These are phyloP conservation scores for Saguinus imperator DNA, from an alignment of 2,113 vertebrate genomes.

Conservation along the genomic window DNA sequence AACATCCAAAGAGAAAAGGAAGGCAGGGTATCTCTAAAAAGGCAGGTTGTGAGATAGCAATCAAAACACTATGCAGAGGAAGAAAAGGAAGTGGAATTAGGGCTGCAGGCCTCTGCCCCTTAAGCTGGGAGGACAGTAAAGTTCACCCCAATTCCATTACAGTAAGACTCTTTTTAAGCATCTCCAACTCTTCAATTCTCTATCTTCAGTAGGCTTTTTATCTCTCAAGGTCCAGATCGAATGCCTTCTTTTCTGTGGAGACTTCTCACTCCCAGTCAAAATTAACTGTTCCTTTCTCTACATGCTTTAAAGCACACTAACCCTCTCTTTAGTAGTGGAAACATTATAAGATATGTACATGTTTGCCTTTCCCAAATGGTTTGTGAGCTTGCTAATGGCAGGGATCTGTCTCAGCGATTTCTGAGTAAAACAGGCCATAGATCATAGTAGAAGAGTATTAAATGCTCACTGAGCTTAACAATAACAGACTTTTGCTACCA, in stretches of 20 bases:
- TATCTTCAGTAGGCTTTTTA: slow-evolving; percentile 62
- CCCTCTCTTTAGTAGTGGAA: not conserved
- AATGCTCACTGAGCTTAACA: not conserved
- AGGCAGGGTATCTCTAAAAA: not conserved
- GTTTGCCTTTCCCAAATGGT: not conserved
- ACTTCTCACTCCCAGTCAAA: slow-evolving; percentile 33
- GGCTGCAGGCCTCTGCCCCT: slow-evolving; percentile 13
- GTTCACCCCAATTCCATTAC: slow-evolving; percentile 47
- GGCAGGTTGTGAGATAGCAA: slow-evolving; percentile 12
- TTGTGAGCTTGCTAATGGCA: not conserved
- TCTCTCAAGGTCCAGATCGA: slow-evolving; percentile 55
- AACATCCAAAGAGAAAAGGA: not conserved
- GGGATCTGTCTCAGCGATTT: not conserved
- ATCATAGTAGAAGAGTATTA: not conserved
- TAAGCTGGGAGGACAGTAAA: slow-evolving; percentile 13
- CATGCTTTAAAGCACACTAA: not conserved
- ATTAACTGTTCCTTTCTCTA: slow-evolving; percentile 44
- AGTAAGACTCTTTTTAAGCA: slow-evolving; percentile 41
- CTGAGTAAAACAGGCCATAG: not conserved
- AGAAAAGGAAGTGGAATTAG: slow-evolving; percentile 49
- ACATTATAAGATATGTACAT: not conserved
- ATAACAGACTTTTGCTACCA: not conserved
- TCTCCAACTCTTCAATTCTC: slow-evolving; percentile 52
- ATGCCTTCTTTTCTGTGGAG: slow-evolving; percentile 36
- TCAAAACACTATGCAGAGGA: slow-evolving; percentile 43